Percentiles rank a stretch among this genome's conserved stretches.
Evolutionary conservation across 2,113 vertebrate genomes (phyloP).

Genomic region (Spheniscus mendiculus): DNA sequence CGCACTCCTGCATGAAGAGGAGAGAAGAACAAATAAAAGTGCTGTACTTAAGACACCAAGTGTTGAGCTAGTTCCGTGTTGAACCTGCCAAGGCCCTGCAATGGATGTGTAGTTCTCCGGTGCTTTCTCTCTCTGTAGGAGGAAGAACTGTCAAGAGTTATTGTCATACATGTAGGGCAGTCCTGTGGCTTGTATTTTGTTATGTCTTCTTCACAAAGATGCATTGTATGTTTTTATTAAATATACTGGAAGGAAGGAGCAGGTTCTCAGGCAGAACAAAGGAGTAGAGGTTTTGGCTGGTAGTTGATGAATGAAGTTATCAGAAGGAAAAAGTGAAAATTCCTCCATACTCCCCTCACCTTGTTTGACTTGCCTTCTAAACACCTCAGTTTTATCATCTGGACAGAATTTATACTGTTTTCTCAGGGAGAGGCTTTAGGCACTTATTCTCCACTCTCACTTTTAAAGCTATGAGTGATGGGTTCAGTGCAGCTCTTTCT

Average conservation of each 20-base stretch:
- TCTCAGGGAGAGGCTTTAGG: neutral
- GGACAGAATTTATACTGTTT: neutral
- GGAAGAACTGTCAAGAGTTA: neutral
- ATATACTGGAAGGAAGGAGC: neutral
- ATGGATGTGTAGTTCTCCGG: neutral
- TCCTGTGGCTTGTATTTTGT: neutral
- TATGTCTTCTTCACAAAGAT: neutral
- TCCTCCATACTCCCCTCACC: neutral
- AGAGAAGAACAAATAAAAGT: neutral
- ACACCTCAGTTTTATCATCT: neutral
- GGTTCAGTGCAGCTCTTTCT: neutral
- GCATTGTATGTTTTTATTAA: neutral
- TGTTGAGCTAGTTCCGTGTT: fast-evolving
- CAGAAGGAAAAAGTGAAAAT: neutral
- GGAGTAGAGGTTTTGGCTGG: neutral
- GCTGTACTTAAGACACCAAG: neutral
- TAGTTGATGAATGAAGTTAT: neutral
- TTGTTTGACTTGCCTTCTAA: neutral
- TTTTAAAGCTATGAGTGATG: neutral
- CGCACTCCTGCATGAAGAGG: neutral
- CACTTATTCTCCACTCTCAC: neutral
- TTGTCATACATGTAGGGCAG: neutral
- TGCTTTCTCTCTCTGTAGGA: neutral
- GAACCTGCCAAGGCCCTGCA: neutral
- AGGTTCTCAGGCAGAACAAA: neutral